Evolutionary conservation across 2,113 vertebrate genomes (phyloP).

Genomic region (Acrocephalus kingi): DNA sequence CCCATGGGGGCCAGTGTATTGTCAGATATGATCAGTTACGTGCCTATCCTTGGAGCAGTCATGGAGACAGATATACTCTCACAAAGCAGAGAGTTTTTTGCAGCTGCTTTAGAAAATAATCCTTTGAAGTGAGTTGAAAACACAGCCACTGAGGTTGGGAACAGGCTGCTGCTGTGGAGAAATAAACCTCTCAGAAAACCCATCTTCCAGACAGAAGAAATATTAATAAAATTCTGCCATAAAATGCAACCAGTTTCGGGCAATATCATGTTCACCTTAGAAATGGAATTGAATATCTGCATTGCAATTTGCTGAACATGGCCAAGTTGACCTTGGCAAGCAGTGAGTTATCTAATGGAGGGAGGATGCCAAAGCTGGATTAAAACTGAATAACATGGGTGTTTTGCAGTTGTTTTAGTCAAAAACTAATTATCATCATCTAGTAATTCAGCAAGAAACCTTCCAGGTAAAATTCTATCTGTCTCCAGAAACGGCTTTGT

Average conservation of each 20-base stretch:
- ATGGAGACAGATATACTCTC: not conserved
- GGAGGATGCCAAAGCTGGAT: not conserved
- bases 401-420: not conserved
- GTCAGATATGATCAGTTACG: not conserved
- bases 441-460: not conserved
- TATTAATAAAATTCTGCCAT: not conserved
- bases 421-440: not conserved
- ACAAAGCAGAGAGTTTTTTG: not conserved
- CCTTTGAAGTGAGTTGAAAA: not conserved
- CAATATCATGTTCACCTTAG: not conserved
- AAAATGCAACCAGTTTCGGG: not conserved
- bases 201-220: not conserved
- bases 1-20: no score
- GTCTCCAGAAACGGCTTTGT: not conserved
- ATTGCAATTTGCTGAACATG: not conserved
- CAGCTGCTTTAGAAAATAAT: not conserved
- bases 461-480: not conserved
- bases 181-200: not conserved
- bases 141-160: not conserved
- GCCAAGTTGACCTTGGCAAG: not conserved
- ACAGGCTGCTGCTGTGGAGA: not conserved
- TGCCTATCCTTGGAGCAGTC: not conserved
- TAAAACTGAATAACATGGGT: not conserved
- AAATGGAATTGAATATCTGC: not conserved
- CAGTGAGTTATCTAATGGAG: not conserved